Percentiles rank a stretch among this genome's conserved stretches.
Evolutionary conservation across 2,888 invertebrate genomes (phyloP).

Genomic region (Alviniconcha strummeri): DNA sequence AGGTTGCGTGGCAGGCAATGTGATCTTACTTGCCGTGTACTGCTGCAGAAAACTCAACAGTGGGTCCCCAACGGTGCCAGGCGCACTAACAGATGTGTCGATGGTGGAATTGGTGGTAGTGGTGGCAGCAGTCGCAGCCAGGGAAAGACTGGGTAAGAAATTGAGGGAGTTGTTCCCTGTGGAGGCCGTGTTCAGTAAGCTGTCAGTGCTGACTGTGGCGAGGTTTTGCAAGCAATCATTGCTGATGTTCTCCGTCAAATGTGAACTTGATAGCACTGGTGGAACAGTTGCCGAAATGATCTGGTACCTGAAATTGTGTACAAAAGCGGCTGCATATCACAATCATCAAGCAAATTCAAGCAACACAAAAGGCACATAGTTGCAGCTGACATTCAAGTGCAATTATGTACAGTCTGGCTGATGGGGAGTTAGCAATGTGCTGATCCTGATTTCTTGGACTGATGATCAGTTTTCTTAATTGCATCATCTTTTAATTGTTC

Average conservation of each 20-base stretch:
- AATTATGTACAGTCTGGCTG: not conserved
- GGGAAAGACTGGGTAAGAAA: not conserved
- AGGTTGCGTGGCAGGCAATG: no score
- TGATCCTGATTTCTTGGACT: not conserved
- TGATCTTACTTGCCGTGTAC: slow-evolving; percentile 4
- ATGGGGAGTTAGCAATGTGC: not conserved
- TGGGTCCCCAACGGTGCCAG: not conserved
- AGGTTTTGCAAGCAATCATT: not conserved
- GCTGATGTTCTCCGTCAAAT: not conserved
- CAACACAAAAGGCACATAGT: not conserved
- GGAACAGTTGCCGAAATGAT: slow-evolving; percentile 13
- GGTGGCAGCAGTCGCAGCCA: not conserved
- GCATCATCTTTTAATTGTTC: no score
- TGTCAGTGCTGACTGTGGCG: not conserved
- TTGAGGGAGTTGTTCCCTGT: not conserved
- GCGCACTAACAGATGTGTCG: not conserved
- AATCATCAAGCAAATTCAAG: no score
- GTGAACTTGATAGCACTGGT: not conserved
- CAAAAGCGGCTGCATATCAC: not conserved
- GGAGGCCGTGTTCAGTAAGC: not conserved
- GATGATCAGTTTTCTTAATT: no score
- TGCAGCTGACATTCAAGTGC: not conserved
- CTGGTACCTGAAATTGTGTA: slow-evolving; percentile 6
- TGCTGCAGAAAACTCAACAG: slow-evolving; percentile 21
- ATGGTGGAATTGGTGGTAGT: not conserved